These are phyloP conservation scores for Syngnathus rostellatus DNA, from an alignment of 2,797 vertebrate genomes.

Conservation along the genomic window DNA sequence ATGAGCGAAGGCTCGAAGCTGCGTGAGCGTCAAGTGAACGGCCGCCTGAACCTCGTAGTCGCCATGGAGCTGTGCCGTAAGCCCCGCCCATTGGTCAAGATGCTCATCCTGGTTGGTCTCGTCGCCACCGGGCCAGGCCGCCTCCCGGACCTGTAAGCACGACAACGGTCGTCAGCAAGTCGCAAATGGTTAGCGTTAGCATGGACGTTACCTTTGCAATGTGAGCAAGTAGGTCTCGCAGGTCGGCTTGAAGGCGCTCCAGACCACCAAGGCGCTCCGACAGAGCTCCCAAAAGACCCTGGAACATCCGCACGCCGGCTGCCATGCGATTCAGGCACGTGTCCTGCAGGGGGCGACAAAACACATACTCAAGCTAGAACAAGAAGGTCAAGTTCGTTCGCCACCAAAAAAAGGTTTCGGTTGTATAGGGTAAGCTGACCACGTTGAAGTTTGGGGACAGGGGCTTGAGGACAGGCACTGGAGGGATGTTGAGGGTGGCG, in stretches of 20 bases:
- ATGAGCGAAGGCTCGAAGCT: constrained; percentile 55
- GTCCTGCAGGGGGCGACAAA: constrained; percentile 52
- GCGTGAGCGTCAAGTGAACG: constrained; percentile 43
- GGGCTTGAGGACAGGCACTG: constrained; percentile 46
- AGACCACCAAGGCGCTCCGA: constrained; percentile 37
- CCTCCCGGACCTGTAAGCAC: constrained; percentile 40
- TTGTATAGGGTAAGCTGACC: constrained; percentile 30
- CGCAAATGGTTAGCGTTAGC: background rate
- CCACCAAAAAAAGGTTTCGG: no score
- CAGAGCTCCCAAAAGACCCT: constrained; percentile 55
- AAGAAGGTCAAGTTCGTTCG: background rate
- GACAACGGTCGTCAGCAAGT: constrained; percentile 7
- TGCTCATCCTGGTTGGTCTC: background rate
- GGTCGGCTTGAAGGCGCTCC: constrained; percentile 47
- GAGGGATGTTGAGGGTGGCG: constrained; percentile 40
- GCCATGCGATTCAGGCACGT: constrained; percentile 66
- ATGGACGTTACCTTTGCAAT: constrained; percentile 44
- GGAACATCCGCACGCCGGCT: constrained; percentile 60
- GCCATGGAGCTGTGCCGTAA: constrained; percentile 25
- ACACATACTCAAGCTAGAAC: background rate
- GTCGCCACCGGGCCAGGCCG: background rate
- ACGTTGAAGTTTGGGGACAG: constrained; percentile 37
- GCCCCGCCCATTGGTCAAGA: background rate
- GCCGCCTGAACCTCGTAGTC: constrained; percentile 47
- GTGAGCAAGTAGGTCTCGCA: constrained; percentile 68